Evolutionary conservation across 2,113 vertebrate genomes (phyloP).

Genomic region (Chelonoidis abingdonii): DNA sequence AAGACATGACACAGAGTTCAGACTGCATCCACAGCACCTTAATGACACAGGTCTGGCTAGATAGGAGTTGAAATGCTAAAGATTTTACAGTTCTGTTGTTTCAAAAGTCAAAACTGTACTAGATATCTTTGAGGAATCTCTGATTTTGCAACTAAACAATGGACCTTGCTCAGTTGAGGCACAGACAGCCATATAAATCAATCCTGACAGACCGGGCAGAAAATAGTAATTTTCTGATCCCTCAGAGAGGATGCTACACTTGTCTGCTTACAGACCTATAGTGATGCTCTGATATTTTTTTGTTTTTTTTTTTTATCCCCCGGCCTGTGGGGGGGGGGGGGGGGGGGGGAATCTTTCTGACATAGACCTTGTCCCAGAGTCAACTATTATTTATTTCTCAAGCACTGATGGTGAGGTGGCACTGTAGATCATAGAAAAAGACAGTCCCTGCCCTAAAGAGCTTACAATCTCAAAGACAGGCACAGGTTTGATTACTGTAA

Average conservation of each 20-base stretch:
- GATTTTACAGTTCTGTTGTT: neutral
- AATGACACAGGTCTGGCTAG: neutral
- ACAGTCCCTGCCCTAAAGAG: neutral
- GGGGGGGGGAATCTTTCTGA: neutral
- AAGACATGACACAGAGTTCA: neutral
- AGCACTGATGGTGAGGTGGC: neutral
- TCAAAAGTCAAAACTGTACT: neutral
- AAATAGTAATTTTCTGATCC: neutral
- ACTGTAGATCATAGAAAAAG: neutral
- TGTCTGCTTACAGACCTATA: neutral
- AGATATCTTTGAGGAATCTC: neutral
- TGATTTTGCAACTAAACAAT: neutral
- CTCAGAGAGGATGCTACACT: neutral
- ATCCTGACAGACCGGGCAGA: neutral
- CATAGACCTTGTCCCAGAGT: neutral
- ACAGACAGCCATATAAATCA: neutral
- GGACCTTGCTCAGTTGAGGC: neutral
- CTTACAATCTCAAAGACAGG: neutral
- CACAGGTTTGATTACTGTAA: neutral
- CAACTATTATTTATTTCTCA: neutral
- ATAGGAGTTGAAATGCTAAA: neutral
- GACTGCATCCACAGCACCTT: neutral
- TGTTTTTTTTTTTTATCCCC: neutral
- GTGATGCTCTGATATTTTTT: neutral
- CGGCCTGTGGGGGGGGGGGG: neutral